Base-by-base conservation (phyloP, 2,888 invertebrate species). In the Alsophila aescularia region DNA sequence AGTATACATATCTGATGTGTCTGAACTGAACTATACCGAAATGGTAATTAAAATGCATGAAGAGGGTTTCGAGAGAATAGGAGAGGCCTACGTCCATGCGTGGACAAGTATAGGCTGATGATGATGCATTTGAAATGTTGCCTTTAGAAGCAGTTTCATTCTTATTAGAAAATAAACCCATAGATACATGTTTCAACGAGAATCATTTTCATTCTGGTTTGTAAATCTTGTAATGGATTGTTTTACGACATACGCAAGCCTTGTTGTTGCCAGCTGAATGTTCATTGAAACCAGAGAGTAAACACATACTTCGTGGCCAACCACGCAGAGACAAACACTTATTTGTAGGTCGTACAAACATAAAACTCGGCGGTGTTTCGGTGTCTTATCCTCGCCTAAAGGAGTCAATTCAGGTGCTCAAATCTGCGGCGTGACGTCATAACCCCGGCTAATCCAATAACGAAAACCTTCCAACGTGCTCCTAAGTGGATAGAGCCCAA, bases 401-500 rank as follows among this genome's bases (percentile, higher is more conserved):
- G 56, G 52, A 49, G 45, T 56, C 51, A 54, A 27, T 37, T 35
- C 36, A 52, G 51, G 55, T 55, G 59, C 54, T 60, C 44, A 60
- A 66, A 66, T 58, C 61, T 55, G 48, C 44, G 34, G 40, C 31
- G 27, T 63, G 63, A 66, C 63, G 63, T 63, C 66, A 66, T 43
- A 48, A 47, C 44, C 37, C 51, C 49, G 39, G 63, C 58, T 66
- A 58, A 66, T 66, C 66, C 61, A 61, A 65, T 65, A 60, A 58
- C 39, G 59, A 53, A 39, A 58, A 61, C 63, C 61, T 60, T 56
- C 54, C 58, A 54, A 64, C 55, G 53, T 43, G 52, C 39, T 47
- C 37, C 47, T 66, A 66, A 66, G 60, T 66, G 66, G 66, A 66
- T 66, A 61, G 55, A 60, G 45, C 42, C 45, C 58, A 62, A 66